Base-by-base conservation (phyloP, 2,888 invertebrate species). In the Scaptomyza tumidula region DNA sequence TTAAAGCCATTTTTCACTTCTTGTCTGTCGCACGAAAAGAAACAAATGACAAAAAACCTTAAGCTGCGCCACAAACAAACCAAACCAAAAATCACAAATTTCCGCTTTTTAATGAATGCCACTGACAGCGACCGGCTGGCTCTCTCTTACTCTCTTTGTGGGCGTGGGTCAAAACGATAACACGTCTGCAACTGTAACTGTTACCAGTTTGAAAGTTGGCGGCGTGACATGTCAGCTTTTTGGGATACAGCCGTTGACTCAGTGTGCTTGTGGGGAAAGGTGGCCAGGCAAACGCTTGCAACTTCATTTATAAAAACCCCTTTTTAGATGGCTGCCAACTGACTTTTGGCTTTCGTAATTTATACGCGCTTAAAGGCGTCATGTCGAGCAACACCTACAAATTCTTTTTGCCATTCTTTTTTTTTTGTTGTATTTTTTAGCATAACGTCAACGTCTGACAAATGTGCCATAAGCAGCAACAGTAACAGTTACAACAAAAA, bases 361-460 rank as follows among this genome's bases (percentile, higher is more conserved):
- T 85, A 85, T 85, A 85, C 87, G 78, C 79, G 81, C 81, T 81
- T 76, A 74, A 87, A 88, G 83, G 88, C 86, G 88, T 87, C 81
- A 84, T 84, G 79, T 86, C 59, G 68, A 80, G 84, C 84, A 86
- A 86, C 86, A 86, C 86, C 88, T 88, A 84, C 86, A 78, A 86
- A 82, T 75, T 71, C 49, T 63, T 81, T 76, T 65, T 75, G 65
- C 52, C 64, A 66, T 58, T 52, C 60, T 70, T 61, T 66, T 48
- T 41, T 65, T 55, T 55, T 57, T 48, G 44, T n/a, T 59, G 59
- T 62, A 45, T 58, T 72, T 75, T 68, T 80, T 84, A 78, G 81
- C 81, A 81, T 86, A 89, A 82, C 81, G 85, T 79, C 85, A 82
- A 84, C 85, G 76, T 79, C 89, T 89, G 89, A 90, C 88, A 90